Base-by-base conservation (phyloP, 2,113 vertebrate genomes). In the Holacanthus passer region DNA sequence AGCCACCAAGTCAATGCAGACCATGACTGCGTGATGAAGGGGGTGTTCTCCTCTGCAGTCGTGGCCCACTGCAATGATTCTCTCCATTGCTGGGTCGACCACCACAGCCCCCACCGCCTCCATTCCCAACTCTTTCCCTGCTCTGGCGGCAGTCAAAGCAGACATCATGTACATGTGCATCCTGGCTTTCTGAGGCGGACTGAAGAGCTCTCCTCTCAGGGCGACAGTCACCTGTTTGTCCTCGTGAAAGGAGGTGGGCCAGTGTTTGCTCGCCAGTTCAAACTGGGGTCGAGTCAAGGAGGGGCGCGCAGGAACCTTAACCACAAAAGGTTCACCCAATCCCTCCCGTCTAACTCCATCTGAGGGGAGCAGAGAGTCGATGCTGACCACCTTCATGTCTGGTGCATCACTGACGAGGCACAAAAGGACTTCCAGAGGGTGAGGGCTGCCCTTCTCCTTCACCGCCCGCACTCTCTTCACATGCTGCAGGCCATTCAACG, bases 221-320 rank as follows among this genome's bases (percentile, higher is more conserved):
- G 96, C 95, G 0, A 91, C 92, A 0, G 94, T 94, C 56, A 95
- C 89, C 52, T 90, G 93, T 43, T 95, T 96, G 84, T 98, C 96
- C 72, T 97, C 97, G 0, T 97, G 97, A 70, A 97, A 98, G 3
- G 96, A 92, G 0, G 95, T 96, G 24, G 97, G 96, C 96, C 97
- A 98, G 77, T 96, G 94, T 35, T 53, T 78, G 4, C 92, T 95
- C 0, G 95, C 96, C 52, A 86, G 83, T 68, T 97, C 96, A 22
- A 97, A 97, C 88, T 98, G 97, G 53, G 90, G 92, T 58, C 96
- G 90, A 11, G 96, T 97, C 69, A 96, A 85, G 2, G 97, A 95
- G 0, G 95, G 93, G 1, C 81, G 83, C 0, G 94, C 94, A 0
- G 97, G 96, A 52, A 98, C 93, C 0, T 85, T 87, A 3, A 96